phyloP scores from a whole-genome alignment of 2,888 invertebrate genomes.

The Rosalia funebris region DNA sequence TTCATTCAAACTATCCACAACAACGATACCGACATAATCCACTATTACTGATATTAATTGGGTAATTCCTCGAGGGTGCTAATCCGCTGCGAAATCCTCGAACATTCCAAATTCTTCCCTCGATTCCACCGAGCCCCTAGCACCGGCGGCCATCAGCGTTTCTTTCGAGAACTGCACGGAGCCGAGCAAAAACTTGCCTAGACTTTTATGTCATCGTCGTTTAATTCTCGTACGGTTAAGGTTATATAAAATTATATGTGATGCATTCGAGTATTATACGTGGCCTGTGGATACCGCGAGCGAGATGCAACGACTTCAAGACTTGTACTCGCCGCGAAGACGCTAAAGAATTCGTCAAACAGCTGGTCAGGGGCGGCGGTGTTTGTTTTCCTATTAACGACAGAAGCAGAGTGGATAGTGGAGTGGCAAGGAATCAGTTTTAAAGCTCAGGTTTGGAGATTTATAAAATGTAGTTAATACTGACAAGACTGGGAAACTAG shows the following conservation, averaged over 20 bases:
- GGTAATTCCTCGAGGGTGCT: too few species aligned
- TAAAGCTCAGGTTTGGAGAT: too few species aligned
- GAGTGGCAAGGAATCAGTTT: too few species aligned
- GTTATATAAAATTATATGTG: constrained; percentile 27
- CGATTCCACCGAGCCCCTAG: too few species aligned
- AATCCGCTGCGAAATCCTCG: too few species aligned
- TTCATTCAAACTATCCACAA: too few species aligned
- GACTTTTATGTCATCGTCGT: constrained; percentile 29
- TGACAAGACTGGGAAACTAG: too few species aligned
- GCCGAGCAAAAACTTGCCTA: constrained; percentile 28
- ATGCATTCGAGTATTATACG: constrained; percentile 6
- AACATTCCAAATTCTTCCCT: too few species aligned
- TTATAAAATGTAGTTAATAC: too few species aligned
- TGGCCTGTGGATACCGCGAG: background rate
- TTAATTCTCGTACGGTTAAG: constrained; percentile 25
- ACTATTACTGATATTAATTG: too few species aligned
- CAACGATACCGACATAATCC: too few species aligned
- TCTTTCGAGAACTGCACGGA: constrained; percentile 15
- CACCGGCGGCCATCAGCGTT: constrained; percentile 5
- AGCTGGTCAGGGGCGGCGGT: constrained; percentile 3
- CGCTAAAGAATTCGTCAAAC: constrained; percentile 21
- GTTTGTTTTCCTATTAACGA: constrained; percentile 10
- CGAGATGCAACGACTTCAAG: constrained; percentile 24
- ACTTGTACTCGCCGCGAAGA: constrained; percentile 12
- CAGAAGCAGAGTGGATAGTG: too few species aligned